phyloP scores from a whole-genome alignment of 2,888 invertebrate species.

The Caenorhabditis angaria region DNA sequence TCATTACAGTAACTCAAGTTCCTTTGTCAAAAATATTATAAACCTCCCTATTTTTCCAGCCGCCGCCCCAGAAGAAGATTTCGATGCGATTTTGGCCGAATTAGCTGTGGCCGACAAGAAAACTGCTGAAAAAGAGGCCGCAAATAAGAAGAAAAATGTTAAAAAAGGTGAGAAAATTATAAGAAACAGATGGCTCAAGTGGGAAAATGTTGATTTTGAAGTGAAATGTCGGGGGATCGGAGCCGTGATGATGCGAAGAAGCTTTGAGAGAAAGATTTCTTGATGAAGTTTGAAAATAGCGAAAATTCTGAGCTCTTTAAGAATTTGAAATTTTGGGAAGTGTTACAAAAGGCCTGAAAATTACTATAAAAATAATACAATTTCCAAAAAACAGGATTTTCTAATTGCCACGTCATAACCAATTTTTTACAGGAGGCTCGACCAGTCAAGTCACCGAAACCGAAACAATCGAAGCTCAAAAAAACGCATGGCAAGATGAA shows the following conservation, averaged over 20 bases:
- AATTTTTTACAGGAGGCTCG: slow-evolving; percentile 15
- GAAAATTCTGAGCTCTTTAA: slow-evolving; percentile 6
- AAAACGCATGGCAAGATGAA: slow-evolving; percentile 49
- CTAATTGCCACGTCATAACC: background rate
- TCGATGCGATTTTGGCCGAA: slow-evolving; percentile 68
- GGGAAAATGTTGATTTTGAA: background rate
- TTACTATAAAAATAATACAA: background rate
- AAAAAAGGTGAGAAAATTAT: slow-evolving; percentile 37
- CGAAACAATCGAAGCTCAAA: slow-evolving; percentile 16
- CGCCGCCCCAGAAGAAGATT: slow-evolving; percentile 58
- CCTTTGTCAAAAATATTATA: slow-evolving; percentile 5
- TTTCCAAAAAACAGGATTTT: background rate
- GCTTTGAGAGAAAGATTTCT: slow-evolving; percentile 9
- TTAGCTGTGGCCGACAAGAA: slow-evolving; percentile 57
- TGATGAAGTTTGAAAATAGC: slow-evolving; percentile 1
- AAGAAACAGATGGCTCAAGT: background rate
- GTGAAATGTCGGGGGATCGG: background rate
- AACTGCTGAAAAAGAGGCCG: slow-evolving; percentile 45
- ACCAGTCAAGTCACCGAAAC: background rate
- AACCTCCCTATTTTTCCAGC: slow-evolving; percentile 8
- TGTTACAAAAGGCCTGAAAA: background rate
- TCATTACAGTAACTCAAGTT: too few relatives aligned
- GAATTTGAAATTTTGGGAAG: background rate
- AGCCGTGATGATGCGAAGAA: slow-evolving; percentile 32
- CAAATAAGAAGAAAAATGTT: slow-evolving; percentile 52